Conservation (phyloP, 2,797 vertebrate species). For the Chaetophractus vellerosus region DNA sequence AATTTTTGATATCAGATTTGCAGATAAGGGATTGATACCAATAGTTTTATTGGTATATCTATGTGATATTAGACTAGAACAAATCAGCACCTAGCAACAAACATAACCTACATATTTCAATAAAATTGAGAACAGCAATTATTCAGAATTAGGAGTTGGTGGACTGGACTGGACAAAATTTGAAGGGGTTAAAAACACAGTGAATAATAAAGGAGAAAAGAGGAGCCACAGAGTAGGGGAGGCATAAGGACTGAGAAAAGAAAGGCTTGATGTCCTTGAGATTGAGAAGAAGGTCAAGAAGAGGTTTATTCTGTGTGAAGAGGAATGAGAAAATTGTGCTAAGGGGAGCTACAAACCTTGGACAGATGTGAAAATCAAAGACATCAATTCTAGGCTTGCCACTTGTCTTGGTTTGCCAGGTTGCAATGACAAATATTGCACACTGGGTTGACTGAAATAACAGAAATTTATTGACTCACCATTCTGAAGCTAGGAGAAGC, state of each 20-base stretch:
- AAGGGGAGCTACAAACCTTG: neutral
- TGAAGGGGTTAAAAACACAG: neutral
- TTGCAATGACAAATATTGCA: too few relatives aligned
- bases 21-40: neutral
- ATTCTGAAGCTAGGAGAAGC: too few relatives aligned
- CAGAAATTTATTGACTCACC: too few relatives aligned
- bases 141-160: neutral
- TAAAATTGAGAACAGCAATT: neutral
- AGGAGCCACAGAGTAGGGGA: too few relatives aligned
- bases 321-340: neutral
- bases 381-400: neutral
- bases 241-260: neutral
- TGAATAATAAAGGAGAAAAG: too few relatives aligned
- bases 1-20: constrained; percentile 39
- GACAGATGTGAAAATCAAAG: neutral
- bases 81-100: neutral
- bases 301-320: neutral
- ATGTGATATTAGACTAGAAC: neutral
- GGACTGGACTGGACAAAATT: neutral
- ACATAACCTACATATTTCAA: neutral
- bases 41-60: neutral
- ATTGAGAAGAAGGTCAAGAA: neutral
- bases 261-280: neutral
- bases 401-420: too few relatives aligned
- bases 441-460: too few relatives aligned